Evolutionary conservation across 1,140 invertebrate species (phyloP).

Genomic region (Pygmarrhopalites habei): DNA sequence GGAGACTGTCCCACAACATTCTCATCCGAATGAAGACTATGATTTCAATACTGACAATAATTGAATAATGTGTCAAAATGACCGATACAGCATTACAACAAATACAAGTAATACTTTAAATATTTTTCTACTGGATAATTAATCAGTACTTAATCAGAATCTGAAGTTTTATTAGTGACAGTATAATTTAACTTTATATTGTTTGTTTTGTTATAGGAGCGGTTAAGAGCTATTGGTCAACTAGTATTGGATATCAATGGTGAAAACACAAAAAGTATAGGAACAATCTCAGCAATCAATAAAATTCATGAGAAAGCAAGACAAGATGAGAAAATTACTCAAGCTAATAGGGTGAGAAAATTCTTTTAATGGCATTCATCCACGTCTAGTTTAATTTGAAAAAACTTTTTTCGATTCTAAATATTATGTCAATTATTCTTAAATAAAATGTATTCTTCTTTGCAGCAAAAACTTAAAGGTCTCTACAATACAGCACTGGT

Average conservation of each 20-base stretch:
- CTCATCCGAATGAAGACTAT: no score
- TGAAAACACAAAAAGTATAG: conserved; percentile 31
- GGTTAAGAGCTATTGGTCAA: conserved; percentile 21
- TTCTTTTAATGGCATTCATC: not conserved
- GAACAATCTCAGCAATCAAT: conserved; percentile 40
- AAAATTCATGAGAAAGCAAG: conserved; percentile 41
- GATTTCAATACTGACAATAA: no score
- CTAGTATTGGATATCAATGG: conserved; percentile 18
- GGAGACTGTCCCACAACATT: not conserved
- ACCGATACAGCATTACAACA: conserved; percentile 20
- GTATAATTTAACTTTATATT: no score
- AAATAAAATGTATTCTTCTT: conserved; percentile 39
- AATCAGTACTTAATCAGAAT: no score
- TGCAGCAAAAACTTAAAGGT: conserved; percentile 67
- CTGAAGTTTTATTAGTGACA: no score
- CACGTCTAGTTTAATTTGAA: not conserved
- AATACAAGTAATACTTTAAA: conserved; percentile 22
- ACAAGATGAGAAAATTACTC: conserved; percentile 41
- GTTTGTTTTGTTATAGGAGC: conserved; percentile 24
- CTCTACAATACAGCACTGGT: conserved; percentile 70
- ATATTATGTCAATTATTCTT: no score
- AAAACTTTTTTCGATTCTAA: conserved; percentile 31
- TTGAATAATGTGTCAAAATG: not conserved
- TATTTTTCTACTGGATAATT: not conserved
- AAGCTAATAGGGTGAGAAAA: conserved; percentile 40